Base-by-base conservation (phyloP, 2,888 invertebrate species). In the Rhagonycha fulva region DNA sequence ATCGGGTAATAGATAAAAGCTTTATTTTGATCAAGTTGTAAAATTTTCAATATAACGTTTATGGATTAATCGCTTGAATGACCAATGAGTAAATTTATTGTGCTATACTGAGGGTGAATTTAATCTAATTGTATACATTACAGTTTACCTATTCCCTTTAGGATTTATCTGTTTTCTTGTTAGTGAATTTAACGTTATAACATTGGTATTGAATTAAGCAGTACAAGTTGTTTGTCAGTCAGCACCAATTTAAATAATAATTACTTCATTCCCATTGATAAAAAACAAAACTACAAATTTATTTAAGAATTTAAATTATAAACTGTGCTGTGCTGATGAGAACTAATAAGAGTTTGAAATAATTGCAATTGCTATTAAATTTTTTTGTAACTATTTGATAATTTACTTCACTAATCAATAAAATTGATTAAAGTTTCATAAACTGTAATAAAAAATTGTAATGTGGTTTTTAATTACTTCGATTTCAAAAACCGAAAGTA, bases 111-210 rank as follows among this genome's bases (percentile, higher is more conserved):
- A 66, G 63, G 63, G 63, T 66, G 26, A 66, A 66, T 66, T 24
- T 66, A 66, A 66, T 66, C 63, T 24, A 66, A 66, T 66, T 66
- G 63, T 66, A 66, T 66, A 66, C 63, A 66, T 66, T 24, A 26
- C 63, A 66, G 63, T 66, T 66, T 24, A 26, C 63, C 63, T 66
- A 66, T 66, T 66, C 63, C 63, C 63, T 24, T 7, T 47, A 66
- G 63, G 63, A 66, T 66, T 47, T 47, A 47, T 47, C 47, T 47
- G 47, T 47, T 47, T 47, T 47, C 47, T 47, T 47, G n/a, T 47
- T 47, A 47, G 47, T 47, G 47, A 47, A 47, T 47, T n/a, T 47
- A 47, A n/a, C 47, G 47, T n/a, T 47, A n/a, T n/a, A 47, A n/a
- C 5, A 47, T 47, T n/a, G n/a, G n/a, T 47, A 47, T 47, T n/a